Evolutionary conservation across 2,113 vertebrate genomes (phyloP), one percentile per base, ranked within the genome.

Genomic region (Chloropsis hardwickii): DNA sequence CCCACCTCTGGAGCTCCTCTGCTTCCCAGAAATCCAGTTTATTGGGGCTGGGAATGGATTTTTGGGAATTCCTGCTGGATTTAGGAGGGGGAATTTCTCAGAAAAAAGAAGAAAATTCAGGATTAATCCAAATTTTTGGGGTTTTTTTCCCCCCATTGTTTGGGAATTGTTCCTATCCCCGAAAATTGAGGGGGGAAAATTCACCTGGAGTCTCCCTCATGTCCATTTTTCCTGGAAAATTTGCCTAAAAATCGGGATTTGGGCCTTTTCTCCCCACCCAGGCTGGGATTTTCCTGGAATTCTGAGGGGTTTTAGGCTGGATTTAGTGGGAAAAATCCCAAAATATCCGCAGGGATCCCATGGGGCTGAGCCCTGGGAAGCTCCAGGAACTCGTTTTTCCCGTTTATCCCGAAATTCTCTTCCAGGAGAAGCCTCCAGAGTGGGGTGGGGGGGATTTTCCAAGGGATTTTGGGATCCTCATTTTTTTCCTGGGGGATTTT

Each of bases 311-410:
- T n/a, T n/a, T n/a, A n/a, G n/a, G n/a, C 28, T 14, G 48, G 9
- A 33, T 45, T 84, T 22, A 14, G 22, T 54, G 60, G n/a, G 60
- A 33, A 74, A 85, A 57, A 65, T 48, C 70, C 70, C 82, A 1
- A 39, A 39, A n/a, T 48, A 10, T 65, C 82, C 29, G 0, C 23
- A 6, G 19, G 58, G 50, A 56, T 85, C 23, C n/a, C 35, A 1
- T 0, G 9, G 61, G 40, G 40, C 58, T 3, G 50, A 81, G 42
- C 51, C 42, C n/a, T 21, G 28, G 70, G 70, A 29, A n/a, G 24
- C 42, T 66, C 45, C 86, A 14, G n/a, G 14, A 90, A 84, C 76
- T 86, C 14, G 72, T 91, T 94, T 57, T 87, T 94, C 83, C 78
- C 76, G 78, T 87, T 79, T 29, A 64, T 31, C 66, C 44, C 25